A percentile compares a stretch with the other conserved stretches of the same genome.
phyloP scores from a whole-genome alignment of 2,113 vertebrate species.

The Gymnobelideus leadbeateri region DNA sequence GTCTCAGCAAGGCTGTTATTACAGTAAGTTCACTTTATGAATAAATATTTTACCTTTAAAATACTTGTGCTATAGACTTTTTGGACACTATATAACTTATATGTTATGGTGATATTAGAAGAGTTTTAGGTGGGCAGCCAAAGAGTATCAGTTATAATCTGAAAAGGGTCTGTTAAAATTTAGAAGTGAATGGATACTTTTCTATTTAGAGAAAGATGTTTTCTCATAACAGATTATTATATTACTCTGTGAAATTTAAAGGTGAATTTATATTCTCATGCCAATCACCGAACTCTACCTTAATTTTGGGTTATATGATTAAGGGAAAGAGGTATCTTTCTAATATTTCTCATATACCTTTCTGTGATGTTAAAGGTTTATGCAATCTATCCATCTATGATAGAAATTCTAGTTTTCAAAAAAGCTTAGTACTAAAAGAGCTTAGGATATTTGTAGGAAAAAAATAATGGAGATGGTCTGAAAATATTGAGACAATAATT shows the following conservation, averaged over 20 bases:
- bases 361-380: neutral
- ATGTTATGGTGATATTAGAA: neutral
- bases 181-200: conserved; percentile 44
- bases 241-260: conserved; percentile 46
- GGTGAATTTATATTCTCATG: conserved; percentile 19
- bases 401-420: conserved; percentile 55
- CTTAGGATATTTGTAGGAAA: conserved; percentile 15
- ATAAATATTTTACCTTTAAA: conserved; percentile 9
- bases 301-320: conserved; percentile 36
- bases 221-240: conserved; percentile 41
- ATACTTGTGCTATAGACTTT: neutral
- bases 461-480: conserved; percentile 28
- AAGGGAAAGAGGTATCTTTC: conserved; percentile 35
- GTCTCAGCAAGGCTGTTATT: conserved; percentile 97
- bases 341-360: conserved; percentile 42
- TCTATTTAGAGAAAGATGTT: conserved; percentile 49
- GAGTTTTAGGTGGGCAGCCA: conserved; percentile 13
- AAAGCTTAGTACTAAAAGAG: neutral
- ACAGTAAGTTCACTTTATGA: conserved; percentile 88
- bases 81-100: neutral
- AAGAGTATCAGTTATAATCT: conserved; percentile 50
- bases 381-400: neutral
- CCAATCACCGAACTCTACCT: conserved; percentile 37
- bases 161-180: conserved; percentile 33
- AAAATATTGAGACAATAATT: conserved; percentile 37